These are phyloP conservation scores for Busseola fusca DNA, from an alignment of 2,888 invertebrate species.

Conservation along the genomic window DNA sequence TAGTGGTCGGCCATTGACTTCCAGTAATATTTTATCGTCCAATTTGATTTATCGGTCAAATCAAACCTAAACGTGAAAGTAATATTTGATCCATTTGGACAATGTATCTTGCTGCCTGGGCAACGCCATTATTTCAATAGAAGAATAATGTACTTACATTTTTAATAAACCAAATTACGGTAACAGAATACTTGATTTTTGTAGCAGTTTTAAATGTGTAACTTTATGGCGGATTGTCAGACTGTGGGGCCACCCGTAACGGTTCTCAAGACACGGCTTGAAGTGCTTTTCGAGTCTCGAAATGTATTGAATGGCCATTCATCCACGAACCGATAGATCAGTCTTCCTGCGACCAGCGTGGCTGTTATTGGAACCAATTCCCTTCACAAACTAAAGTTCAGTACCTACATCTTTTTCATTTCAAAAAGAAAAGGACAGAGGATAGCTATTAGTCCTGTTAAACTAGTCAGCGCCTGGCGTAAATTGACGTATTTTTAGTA, in stretches of 20 bases:
- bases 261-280: not conserved
- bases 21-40: not conserved
- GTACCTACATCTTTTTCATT: too few species aligned
- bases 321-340: not conserved
- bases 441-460: too few species aligned
- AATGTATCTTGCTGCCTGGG: not conserved
- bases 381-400: too few species aligned
- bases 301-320: not conserved
- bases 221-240: not conserved
- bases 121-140: not conserved
- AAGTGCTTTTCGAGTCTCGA: not conserved
- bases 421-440: too few species aligned
- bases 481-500: too few species aligned
- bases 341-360: too few species aligned
- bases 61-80: not conserved
- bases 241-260: not conserved
- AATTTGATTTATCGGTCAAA: constrained; percentile 7
- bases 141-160: too few species aligned
- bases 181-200: not conserved
- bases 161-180: too few species aligned
- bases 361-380: too few species aligned
- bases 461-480: too few species aligned
- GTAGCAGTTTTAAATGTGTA: not conserved
- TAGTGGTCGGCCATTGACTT: constrained; percentile 20
- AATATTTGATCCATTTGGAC: not conserved